Conservation (phyloP, 1,140 invertebrate genomes). For the Ephestia elutella region DNA sequence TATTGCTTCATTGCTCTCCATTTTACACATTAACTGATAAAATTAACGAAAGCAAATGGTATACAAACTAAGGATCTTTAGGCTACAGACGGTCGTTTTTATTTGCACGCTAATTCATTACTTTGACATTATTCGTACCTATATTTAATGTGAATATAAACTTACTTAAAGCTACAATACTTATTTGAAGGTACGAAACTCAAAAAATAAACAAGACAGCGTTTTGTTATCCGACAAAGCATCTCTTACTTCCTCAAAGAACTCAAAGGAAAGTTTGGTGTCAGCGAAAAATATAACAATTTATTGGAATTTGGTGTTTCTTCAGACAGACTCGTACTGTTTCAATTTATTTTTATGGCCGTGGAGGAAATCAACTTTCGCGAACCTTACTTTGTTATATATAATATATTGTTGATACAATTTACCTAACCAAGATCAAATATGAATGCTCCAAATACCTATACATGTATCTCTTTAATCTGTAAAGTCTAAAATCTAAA, state of each 20-base stretch:
- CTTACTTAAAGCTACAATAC: too few species aligned
- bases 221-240: not conserved
- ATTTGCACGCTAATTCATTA: too few species aligned
- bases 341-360: not conserved
- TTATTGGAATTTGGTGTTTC: not conserved
- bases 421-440: not conserved
- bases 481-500: too few species aligned
- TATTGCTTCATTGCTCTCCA: too few species aligned
- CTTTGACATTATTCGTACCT: too few species aligned
- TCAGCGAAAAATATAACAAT: not conserved
- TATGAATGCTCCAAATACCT: not conserved
- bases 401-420: not conserved
- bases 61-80: too few species aligned
- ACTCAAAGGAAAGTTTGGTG: not conserved
- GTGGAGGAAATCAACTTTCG: not conserved
- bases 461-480: too few species aligned
- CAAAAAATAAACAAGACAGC: not conserved
- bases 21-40: too few species aligned
- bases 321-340: not conserved
- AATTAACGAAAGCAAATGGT: too few species aligned
- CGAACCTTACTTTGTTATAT: not conserved
- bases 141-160: too few species aligned
- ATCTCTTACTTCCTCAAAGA: not conserved
- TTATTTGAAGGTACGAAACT: too few species aligned
- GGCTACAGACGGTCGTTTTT: too few species aligned